Conservation (phyloP, 1,140 invertebrate species). For the Diorhabda carinulata region DNA sequence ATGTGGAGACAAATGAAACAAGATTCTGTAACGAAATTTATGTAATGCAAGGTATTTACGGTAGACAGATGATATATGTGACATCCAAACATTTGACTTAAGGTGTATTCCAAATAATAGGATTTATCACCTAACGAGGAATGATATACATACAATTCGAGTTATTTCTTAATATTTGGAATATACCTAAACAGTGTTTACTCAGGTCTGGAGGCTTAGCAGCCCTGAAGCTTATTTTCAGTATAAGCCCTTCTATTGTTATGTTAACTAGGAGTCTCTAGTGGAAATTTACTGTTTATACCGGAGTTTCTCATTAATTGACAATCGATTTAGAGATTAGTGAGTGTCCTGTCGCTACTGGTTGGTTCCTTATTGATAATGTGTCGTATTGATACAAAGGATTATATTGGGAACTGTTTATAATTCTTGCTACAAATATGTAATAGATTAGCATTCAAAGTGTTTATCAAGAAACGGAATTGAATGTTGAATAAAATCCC, state of each 20-base stretch:
- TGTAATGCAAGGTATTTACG: too few relatives aligned
- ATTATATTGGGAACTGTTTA: background rate
- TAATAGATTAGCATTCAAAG: too few relatives aligned
- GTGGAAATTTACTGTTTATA: constrained; percentile 12
- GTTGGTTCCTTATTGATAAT: background rate
- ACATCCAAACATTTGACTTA: background rate
- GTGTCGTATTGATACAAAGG: background rate
- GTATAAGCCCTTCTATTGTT: constrained; percentile 11
- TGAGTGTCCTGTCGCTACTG: constrained; percentile 1
- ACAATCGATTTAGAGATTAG: constrained; percentile 14
- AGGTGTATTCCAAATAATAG: constrained; percentile 1
- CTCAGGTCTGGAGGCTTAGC: constrained; percentile 11
- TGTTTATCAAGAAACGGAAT: too few relatives aligned
- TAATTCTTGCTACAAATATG: too few relatives aligned
- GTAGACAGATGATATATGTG: too few relatives aligned
- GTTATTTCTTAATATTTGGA: constrained; percentile 9
- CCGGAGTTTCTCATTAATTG: constrained; percentile 7
- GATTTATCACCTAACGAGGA: constrained; percentile 9
- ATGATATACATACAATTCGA: constrained; percentile 10
- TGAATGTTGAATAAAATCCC: too few relatives aligned
- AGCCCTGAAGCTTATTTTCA: background rate
- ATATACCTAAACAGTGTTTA: constrained; percentile 15
- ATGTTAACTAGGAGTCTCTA: constrained; percentile 6
- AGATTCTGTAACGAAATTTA: too few relatives aligned
- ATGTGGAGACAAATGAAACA: too few relatives aligned